A percentile compares a stretch with the other conserved stretches of the same genome.
Evolutionary conservation across 2,888 invertebrate species (phyloP).

Genomic region (Lissocephala sabroskyi): DNA sequence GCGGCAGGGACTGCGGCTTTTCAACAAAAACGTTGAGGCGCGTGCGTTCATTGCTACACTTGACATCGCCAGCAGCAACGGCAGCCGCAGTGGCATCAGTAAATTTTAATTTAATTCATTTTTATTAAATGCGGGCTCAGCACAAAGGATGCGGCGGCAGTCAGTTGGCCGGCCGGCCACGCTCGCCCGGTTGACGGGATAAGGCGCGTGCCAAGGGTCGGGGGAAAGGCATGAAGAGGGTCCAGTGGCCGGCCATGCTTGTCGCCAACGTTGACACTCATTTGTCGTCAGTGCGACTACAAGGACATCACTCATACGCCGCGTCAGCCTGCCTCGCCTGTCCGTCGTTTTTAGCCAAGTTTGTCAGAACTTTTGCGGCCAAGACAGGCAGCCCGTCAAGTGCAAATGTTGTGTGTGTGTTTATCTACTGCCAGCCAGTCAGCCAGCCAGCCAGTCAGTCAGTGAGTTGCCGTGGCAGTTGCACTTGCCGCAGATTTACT

Average conservation of each 20-base stretch:
- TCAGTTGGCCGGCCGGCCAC: too few species aligned
- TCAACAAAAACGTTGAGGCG: conserved; percentile 23
- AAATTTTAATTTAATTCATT: conserved; percentile 62
- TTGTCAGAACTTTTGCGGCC: conserved; percentile 29
- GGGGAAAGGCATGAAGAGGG: not conserved
- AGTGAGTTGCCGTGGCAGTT: conserved; percentile 1
- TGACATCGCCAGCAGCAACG: conserved; percentile 58
- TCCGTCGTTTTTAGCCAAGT: conserved; percentile 45
- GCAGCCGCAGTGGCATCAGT: too few species aligned
- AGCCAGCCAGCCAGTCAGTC: too few species aligned
- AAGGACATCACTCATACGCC: conserved; percentile 59
- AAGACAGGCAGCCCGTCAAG: conserved; percentile 27
- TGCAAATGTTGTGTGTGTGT: conserved; percentile 47
- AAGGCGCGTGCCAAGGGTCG: not conserved
- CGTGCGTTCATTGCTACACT: conserved; percentile 56
- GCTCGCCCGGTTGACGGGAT: not conserved
- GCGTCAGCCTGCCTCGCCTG: conserved; percentile 21
- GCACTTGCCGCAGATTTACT: conserved; percentile 10
- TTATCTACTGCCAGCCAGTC: too few species aligned
- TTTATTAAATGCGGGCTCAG: conserved; percentile 61
- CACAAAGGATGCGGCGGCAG: not conserved
- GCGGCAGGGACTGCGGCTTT: conserved; percentile 17
- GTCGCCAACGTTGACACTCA: too few species aligned
- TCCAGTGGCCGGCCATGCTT: too few species aligned
- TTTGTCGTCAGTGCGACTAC: not conserved